Base-by-base conservation (phyloP, 2,888 invertebrate species). In the Ischnura elegans region DNA sequence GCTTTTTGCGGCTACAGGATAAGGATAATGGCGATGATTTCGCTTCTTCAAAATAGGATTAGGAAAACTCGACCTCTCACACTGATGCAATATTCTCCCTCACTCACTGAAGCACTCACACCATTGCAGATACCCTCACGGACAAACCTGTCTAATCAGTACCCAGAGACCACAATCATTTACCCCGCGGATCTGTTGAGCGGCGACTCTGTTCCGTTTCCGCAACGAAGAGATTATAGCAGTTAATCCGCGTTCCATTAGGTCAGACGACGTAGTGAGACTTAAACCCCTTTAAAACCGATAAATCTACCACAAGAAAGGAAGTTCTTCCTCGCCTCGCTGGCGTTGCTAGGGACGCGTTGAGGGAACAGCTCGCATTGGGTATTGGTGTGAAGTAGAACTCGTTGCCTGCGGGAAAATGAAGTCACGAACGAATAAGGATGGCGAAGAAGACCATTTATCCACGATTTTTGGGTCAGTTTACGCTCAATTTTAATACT, bases 111-210 rank as follows among this genome's bases (percentile, higher is more conserved):
- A 10, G 2, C 36, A 29, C 76, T 13, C 76, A 76, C 76, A 76
- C 76, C 0, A 2, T 2, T 36, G 36, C 76, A 76, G 36, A 90
- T n/a, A n/a, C 55, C 61, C 61, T 51, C 51, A 51, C 90, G 61
- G 55, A 61, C 90, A 55, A 61, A 61, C 6, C 55, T 61, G 61
- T 61, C 90, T 90, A 90, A 90, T 90, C 90, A 61, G 90, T 55
- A 76, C n/a, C 66, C 46, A 10, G 45, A 86, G 86, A 90, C 90
- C 90, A 43, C 55, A 66, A 90, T 90, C 90, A 90, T 90, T 90
- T 90, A 90, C 61, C 61, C 61, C 90, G 90, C 90, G 90, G 90
- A 90, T 90, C 90, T 45, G 90, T 90, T 90, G 55, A 76, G 36
- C 90, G 61, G 61, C 25, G 61, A 90, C 43, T 36, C 76, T 90